Evolutionary conservation across 2,113 vertebrate species (phyloP).

Genomic region (Upupa epops): DNA sequence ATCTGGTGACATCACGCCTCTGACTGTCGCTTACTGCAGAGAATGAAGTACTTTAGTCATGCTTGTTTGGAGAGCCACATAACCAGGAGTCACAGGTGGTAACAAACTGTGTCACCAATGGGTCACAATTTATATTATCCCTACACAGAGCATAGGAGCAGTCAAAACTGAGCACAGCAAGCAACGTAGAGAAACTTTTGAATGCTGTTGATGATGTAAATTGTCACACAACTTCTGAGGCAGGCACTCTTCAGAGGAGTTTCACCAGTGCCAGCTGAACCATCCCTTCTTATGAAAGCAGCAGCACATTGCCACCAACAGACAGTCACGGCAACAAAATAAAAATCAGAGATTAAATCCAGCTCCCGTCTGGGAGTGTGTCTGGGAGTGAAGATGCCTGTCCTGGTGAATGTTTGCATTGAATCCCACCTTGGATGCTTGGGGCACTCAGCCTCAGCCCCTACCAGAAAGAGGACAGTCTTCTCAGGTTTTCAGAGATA

Average conservation of each 20-base stretch:
- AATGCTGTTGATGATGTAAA: not conserved
- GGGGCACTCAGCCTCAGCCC: accelerated
- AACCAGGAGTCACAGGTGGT: not conserved
- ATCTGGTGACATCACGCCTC: not conserved
- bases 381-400: not conserved
- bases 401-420: accelerated
- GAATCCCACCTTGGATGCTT: not conserved
- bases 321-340: not conserved
- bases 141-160: not conserved
- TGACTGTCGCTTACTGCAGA: not conserved
- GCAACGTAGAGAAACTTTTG: not conserved
- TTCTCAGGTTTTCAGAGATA: not conserved
- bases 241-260: accelerated
- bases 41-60: not conserved
- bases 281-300: not conserved
- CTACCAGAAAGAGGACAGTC: not conserved
- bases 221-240: not conserved
- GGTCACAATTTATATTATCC: not conserved
- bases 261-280: not conserved
- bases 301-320: accelerated
- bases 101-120: not conserved
- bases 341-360: not conserved
- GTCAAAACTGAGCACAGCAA: not conserved
- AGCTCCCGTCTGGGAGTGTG: accelerated
- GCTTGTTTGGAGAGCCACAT: not conserved